Evolutionary conservation across 2,113 vertebrate species (phyloP).

Genomic region (Hippoglossus stenolepis): DNA sequence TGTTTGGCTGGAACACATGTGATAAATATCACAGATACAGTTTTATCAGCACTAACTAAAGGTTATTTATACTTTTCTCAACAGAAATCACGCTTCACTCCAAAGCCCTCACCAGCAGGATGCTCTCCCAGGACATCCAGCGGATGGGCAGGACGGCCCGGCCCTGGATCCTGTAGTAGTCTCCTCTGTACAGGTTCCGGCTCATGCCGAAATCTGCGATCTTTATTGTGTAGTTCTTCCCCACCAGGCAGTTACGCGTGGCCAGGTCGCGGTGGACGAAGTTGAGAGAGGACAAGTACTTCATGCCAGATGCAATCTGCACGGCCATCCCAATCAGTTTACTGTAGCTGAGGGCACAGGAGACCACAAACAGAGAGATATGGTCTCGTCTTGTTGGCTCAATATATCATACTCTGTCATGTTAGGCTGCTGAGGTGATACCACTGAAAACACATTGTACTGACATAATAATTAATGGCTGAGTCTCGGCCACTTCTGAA

Average conservation of each 20-base stretch:
- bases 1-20: not conserved
- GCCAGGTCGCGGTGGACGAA: conserved; percentile 98
- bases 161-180: conserved; percentile 98
- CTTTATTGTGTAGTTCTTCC: conserved; percentile 95
- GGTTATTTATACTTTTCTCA: not conserved
- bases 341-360: conserved; percentile 79
- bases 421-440: no score
- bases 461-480: no score
- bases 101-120: conserved; percentile 86
- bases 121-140: conserved; percentile 99
- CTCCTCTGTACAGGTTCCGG: conserved; percentile 95
- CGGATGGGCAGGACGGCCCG: conserved; percentile 97
- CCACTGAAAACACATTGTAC: no score
- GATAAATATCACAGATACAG: not conserved
- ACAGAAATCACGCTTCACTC: not conserved
- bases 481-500: no score
- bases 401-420: no score
- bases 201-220: conserved; percentile 99
- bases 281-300: conserved; percentile 95
- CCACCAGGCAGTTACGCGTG: conserved; percentile 96
- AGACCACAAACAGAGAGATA: conserved; percentile 5
- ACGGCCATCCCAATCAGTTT: conserved; percentile 89
- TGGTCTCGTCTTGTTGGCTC: no score
- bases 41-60: not conserved
- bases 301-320: conserved; percentile 97